Percentiles rank a stretch among this genome's conserved stretches.
Evolutionary conservation across 1,140 invertebrate species (phyloP).

Genomic region (Pararge aegeria): DNA sequence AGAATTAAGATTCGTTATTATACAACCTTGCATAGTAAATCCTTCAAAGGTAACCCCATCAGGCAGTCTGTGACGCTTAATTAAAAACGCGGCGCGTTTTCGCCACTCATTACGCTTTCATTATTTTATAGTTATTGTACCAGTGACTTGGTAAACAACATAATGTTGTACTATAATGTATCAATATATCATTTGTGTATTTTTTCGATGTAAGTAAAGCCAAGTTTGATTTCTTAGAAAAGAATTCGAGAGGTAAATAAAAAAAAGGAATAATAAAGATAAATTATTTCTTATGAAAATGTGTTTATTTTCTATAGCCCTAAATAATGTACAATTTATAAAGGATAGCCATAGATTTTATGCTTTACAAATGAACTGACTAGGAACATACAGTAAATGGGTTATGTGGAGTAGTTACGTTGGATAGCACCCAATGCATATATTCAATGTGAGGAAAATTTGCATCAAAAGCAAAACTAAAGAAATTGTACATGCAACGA

Average conservation of each 20-base stretch:
- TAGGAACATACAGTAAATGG: constrained; percentile 22
- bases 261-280: constrained; percentile 77
- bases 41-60: not conserved
- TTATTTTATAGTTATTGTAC: constrained; percentile 49
- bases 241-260: constrained; percentile 75
- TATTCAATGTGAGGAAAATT: too few relatives aligned
- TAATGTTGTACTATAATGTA: constrained; percentile 66
- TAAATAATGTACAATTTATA: constrained; percentile 15
- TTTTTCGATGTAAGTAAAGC: constrained; percentile 77
- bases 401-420: too few relatives aligned
- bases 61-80: not conserved
- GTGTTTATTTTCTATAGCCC: constrained; percentile 61
- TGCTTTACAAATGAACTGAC: constrained; percentile 31
- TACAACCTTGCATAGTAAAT: not conserved
- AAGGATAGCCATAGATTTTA: constrained; percentile 8
- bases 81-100: constrained; percentile 23
- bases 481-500: too few relatives aligned
- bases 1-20: not conserved
- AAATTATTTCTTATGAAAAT: constrained; percentile 73
- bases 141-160: constrained; percentile 50
- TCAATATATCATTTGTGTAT: constrained; percentile 71
- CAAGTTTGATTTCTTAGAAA: constrained; percentile 76
- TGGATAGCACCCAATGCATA: too few relatives aligned
- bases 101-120: constrained; percentile 57
- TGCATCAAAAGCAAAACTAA: too few relatives aligned